Percentiles rank a stretch among this genome's conserved stretches.
phyloP scores from a whole-genome alignment of 1,140 invertebrate genomes.

The Hylyphantes graminicola region DNA sequence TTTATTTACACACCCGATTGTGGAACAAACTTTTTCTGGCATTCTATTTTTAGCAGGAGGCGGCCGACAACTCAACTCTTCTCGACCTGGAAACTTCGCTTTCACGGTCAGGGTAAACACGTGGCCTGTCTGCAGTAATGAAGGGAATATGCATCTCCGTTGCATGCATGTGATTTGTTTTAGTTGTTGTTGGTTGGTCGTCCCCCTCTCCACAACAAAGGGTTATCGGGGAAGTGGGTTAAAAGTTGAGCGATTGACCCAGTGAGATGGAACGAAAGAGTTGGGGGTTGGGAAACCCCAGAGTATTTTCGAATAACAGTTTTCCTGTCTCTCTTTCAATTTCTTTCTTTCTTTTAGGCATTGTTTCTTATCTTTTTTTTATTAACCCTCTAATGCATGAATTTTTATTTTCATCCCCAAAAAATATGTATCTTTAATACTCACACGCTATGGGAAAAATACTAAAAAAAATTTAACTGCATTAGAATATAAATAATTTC shows the following conservation, averaged over 20 bases:
- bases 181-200: not conserved
- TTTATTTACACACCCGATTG: not conserved
- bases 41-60: constrained; percentile 40
- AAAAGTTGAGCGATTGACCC: constrained; percentile 58
- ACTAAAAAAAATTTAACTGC: too few species aligned
- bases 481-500: too few species aligned
- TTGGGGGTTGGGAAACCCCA: not conserved
- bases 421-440: too few species aligned
- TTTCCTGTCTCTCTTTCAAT: too few species aligned
- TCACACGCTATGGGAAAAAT: too few species aligned
- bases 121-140: constrained; percentile 12
- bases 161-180: not conserved
- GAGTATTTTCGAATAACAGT: too few species aligned
- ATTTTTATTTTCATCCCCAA: too few species aligned
- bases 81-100: constrained; percentile 47
- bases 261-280: constrained; percentile 24
- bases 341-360: too few species aligned
- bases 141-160: not conserved
- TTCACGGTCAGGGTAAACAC: constrained; percentile 56
- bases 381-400: too few species aligned
- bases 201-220: constrained; percentile 18
- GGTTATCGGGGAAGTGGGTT: constrained; percentile 57
- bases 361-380: too few species aligned
- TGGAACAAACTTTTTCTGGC: constrained; percentile 32
- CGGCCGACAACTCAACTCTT: constrained; percentile 39